Percentiles rank a stretch among this genome's conserved stretches.
Conservation (phyloP, 2,888 invertebrate species). For the Dexiosoma caninum region DNA sequence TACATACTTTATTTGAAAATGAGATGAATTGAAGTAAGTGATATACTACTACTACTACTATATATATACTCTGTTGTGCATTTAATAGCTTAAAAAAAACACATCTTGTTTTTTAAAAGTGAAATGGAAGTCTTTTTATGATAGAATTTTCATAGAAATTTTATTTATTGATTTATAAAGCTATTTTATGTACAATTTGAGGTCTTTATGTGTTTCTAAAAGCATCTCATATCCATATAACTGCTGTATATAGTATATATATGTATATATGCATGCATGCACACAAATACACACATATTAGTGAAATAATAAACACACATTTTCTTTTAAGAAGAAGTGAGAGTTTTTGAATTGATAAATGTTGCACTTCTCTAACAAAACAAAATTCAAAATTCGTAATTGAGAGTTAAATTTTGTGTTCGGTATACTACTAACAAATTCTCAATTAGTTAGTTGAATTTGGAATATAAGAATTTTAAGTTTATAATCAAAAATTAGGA, state of each 20-base stretch:
- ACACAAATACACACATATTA: too few relatives aligned
- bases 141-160: conserved; percentile 38
- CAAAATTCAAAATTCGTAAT: too few relatives aligned
- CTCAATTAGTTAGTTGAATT: too few relatives aligned
- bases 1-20: too few relatives aligned
- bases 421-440: too few relatives aligned
- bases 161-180: conserved; percentile 56
- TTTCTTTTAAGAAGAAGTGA: too few relatives aligned
- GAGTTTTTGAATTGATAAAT: neutral
- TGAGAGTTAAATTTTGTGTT: too few relatives aligned
- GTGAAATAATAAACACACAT: too few relatives aligned
- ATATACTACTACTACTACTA: too few relatives aligned
- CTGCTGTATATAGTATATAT: neutral
- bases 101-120: neutral
- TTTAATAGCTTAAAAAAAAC: neutral
- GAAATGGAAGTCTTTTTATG: conserved; percentile 24
- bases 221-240: neutral
- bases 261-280: neutral
- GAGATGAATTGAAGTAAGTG: too few relatives aligned
- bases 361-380: neutral
- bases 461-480: too few relatives aligned
- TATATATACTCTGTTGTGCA: neutral
- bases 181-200: conserved; percentile 44
- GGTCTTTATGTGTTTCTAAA: neutral
- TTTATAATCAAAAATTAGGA: too few relatives aligned